phyloP scores from a whole-genome alignment of 2,797 vertebrate genomes.

The Anabacerthia variegaticeps region DNA sequence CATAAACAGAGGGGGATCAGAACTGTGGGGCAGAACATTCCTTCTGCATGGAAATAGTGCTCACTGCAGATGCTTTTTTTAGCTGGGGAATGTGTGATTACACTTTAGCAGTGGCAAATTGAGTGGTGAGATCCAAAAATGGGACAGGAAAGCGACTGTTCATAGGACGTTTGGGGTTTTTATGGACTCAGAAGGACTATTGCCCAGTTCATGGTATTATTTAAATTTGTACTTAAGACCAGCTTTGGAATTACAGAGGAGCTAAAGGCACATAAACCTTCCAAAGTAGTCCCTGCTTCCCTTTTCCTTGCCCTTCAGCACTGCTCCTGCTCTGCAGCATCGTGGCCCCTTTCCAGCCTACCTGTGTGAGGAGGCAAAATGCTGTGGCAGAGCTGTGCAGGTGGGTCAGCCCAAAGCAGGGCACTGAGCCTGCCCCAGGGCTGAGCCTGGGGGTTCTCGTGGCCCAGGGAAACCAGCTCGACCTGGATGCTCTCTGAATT shows the following conservation, averaged over 20 bases:
- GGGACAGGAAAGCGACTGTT: neutral
- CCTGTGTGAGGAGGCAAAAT: neutral
- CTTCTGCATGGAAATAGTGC: neutral
- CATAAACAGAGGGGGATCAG: neutral
- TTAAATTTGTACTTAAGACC: conserved; percentile 57
- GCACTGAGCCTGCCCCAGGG: neutral
- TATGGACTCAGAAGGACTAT: conserved; percentile 27
- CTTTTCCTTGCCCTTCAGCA: conserved; percentile 51
- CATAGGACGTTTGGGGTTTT: neutral
- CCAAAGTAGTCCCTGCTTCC: conserved; percentile 53
- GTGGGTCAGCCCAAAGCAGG: fast-evolving
- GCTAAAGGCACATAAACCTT: conserved; percentile 55
- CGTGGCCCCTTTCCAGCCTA: neutral
- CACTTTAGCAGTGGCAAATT: conserved; percentile 5
- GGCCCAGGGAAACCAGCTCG: neutral
- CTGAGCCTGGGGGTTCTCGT: fast-evolving
- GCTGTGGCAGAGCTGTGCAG: neutral
- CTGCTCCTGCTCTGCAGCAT: neutral
- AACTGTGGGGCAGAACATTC: neutral
- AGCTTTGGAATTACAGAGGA: conserved; percentile 25
- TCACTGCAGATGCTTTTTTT: neutral
- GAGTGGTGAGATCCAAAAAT: neutral
- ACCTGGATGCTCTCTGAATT: neutral
- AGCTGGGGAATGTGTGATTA: neutral
- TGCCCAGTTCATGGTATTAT: conserved; percentile 23